These are phyloP conservation scores for Macropus fuliginosus DNA, from an alignment of 2,797 vertebrate genomes.

Conservation along the genomic window DNA sequence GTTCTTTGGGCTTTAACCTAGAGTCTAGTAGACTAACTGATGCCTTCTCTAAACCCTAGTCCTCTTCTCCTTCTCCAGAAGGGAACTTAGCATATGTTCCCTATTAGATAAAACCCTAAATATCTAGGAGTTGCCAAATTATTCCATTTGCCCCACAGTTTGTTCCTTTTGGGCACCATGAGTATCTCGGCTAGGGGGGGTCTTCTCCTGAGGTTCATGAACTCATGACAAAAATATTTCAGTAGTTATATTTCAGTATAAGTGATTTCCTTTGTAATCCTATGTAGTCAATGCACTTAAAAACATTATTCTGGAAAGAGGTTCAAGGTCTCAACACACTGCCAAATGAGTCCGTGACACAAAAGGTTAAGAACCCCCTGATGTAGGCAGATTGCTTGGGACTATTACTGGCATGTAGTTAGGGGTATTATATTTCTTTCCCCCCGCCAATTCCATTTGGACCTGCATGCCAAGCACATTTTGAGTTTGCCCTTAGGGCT, in stretches of 20 bases:
- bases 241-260: not conserved
- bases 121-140: not conserved
- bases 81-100: not conserved
- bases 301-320: not conserved
- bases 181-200: not conserved
- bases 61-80: not conserved
- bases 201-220: not conserved
- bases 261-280: not conserved
- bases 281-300: not conserved
- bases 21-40: not conserved
- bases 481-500: not conserved
- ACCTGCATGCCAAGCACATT: constrained; percentile 27
- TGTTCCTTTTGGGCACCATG: not conserved
- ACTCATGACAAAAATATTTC: not conserved
- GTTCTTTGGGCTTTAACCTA: not conserved
- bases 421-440: not conserved
- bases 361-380: not conserved
- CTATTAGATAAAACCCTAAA: not conserved
- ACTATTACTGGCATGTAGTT: not conserved
- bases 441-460: not conserved
- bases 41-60: not conserved
- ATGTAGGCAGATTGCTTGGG: not conserved
- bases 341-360: not conserved
- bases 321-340: not conserved
- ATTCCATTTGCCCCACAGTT: not conserved